Evolutionary conservation across 2,113 vertebrate genomes (phyloP), one percentile per base, ranked within the genome.

Genomic region (Thinocorus orbignyianus): DNA sequence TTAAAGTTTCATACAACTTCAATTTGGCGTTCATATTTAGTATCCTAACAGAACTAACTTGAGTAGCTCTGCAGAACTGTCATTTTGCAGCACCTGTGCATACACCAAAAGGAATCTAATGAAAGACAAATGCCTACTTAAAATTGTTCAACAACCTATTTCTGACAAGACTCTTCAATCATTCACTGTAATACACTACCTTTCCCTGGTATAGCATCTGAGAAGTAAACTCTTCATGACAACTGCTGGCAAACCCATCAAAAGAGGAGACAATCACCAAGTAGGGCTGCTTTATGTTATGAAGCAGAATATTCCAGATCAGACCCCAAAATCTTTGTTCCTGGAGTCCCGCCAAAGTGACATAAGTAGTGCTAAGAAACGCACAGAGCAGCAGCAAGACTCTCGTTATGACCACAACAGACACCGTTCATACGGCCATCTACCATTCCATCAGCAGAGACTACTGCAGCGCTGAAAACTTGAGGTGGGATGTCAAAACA

Each of bases 361-460:
- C 11, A 31, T 31, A 54, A 10, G 16, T 28, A n/a, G 31, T 7
- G 17, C 72, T 16, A 61, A 49, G 52, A 55, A 66, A 61, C 4
- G 7, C 18, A 39, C 2, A 0, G 66, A 49, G 8, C 13, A 15
- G 8, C 22, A 72, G 46, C 1, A 0, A 41, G 30, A 31, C 35
- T 61, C 41, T 41, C 0, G 0, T 4, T 4, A 17, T 4, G 13
- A 72, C 33, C 51, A 58, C 13, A 66, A 46, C 13, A 31, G 51
- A 52, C 4, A 46, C 51, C 37, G 33, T 3, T 48, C 46, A 28
- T 25, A 28, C 1, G 0, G 58, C 51, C 46, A 37, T 5, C 48
- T 23, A 24, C 51, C 66, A 17, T 9, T 17, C 39, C 42, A 44
- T 35, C 62, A 62, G 41, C 62, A 62, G 30, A 51, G 51, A 33